A percentile compares a stretch with the other conserved stretches of the same genome.
Evolutionary conservation across 2,888 invertebrate genomes (phyloP).

Genomic region (Magallana nippona): DNA sequence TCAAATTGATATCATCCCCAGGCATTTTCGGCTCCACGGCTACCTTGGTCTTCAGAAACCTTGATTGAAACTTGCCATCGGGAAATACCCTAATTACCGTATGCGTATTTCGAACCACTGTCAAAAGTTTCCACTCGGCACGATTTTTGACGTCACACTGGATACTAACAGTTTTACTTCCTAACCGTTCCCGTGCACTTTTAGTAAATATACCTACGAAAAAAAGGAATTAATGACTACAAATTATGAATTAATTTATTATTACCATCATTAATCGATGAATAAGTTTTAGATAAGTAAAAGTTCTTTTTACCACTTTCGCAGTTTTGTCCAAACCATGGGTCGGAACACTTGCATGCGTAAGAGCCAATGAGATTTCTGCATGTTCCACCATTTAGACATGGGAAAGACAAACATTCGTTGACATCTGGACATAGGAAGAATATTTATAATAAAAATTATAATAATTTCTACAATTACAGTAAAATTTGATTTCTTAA

Average conservation of each 20-base stretch:
- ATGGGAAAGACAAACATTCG: conserved; percentile 35
- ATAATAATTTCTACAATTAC: not conserved
- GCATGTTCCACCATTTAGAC: conserved; percentile 35
- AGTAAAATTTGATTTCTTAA: too few relatives aligned
- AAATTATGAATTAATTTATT: not conserved
- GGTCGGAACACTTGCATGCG: conserved; percentile 38
- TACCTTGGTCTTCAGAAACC: conserved; percentile 22
- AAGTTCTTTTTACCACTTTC: conserved; percentile 1
- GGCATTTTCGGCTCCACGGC: not conserved
- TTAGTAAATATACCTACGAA: conserved; percentile 42
- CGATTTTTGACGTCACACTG: conserved; percentile 47
- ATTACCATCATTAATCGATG: too few relatives aligned
- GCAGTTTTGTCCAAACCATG: conserved; percentile 36
- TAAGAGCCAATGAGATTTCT: conserved; percentile 38
- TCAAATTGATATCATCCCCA: conserved; percentile 28
- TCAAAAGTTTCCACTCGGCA: conserved; percentile 38
- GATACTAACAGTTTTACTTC: not conserved
- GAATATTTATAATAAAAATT: not conserved
- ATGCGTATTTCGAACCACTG: conserved; percentile 22
- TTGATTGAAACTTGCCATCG: conserved; percentile 23
- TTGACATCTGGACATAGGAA: conserved; percentile 1
- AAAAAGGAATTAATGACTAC: not conserved
- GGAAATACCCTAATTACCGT: not conserved
- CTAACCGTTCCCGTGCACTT: not conserved
- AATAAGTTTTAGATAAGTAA: too few relatives aligned